Evolutionary conservation across 2,888 invertebrate species (phyloP).

Genomic region (Drosophila fulvimacula): DNA sequence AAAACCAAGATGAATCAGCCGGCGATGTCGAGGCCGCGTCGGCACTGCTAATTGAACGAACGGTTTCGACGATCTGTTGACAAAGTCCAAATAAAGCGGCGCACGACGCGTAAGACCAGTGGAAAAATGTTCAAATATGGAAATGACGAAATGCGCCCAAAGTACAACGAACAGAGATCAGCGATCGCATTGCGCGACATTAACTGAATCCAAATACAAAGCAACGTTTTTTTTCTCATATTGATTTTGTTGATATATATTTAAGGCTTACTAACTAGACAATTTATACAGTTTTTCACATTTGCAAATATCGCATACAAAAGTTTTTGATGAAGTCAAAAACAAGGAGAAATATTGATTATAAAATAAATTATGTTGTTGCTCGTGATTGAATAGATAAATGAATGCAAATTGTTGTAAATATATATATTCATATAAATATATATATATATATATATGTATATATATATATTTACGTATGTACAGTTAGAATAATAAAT

Average conservation of each 20-base stretch:
- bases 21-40: slow-evolving; percentile 25
- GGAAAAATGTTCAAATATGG: slow-evolving; percentile 55
- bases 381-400: slow-evolving; percentile 31
- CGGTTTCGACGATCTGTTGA: slow-evolving; percentile 29
- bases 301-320: slow-evolving; percentile 83
- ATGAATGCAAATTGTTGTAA: slow-evolving; percentile 48
- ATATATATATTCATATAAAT: slow-evolving; percentile 31
- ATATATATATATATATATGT: slow-evolving; percentile 34
- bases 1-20: slow-evolving; percentile 60
- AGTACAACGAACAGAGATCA: not conserved
- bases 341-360: slow-evolving; percentile 45
- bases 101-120: slow-evolving; percentile 56
- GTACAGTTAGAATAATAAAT: slow-evolving; percentile 72
- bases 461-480: slow-evolving; percentile 33
- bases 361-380: slow-evolving; percentile 17
- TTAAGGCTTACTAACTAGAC: slow-evolving; percentile 53
- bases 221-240: not conserved
- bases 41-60: slow-evolving; percentile 41
- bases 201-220: not conserved
- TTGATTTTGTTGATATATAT: slow-evolving; percentile 19
- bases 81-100: slow-evolving; percentile 55
- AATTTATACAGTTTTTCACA: slow-evolving; percentile 60
- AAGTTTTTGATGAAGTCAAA: slow-evolving; percentile 79
- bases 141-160: slow-evolving; percentile 42
- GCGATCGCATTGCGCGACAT: not conserved